Base-by-base conservation (phyloP, 2,113 vertebrate species). In the Panurus biarmicus region DNA sequence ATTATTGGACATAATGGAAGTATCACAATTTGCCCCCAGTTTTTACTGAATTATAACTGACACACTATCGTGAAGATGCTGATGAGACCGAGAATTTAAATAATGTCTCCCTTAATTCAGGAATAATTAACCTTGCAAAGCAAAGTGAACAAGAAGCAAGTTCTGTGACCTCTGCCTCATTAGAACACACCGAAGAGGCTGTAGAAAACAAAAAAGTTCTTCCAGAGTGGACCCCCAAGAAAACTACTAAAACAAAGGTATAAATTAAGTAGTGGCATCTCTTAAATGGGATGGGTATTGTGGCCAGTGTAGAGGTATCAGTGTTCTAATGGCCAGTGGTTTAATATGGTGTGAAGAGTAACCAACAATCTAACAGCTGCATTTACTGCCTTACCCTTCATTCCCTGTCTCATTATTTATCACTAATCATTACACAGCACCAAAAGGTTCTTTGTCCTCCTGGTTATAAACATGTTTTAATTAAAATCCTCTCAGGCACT, bases 121-220 rank as follows among this genome's bases (percentile, higher is more conserved):
- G 98, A 96, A 96, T 96, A 95, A 87, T 93, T 94, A 94, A 81
- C 91, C 94, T 96, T 86, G 88, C 87, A 93, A 97, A 96, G 85
- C 95, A 95, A 89, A 95, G 82, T n/a, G 96, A 95, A 50, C 93
- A 83, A 45, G 95, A 95, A 82, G 70, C 69, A 31, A 93, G 33
- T 61, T 88, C 96, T 85, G 74, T 96, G 91, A 90, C 93, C 80
- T 95, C 96, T 85, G 93, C 95, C 28, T 95, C 97, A 40, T 96
- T 97, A n/a, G 74, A 97, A 16, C 96, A 79, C 85, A 25, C 81
- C 2, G 95, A 96, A 81, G 93, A 94, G 53, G 79, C 83, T 38
- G 58, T 42, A n/a, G 66, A 85, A 60, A 92, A 78, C 2, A 92
- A 95, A 70, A 84, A 97, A 72, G 90, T 90, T 53, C 95, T 95